phyloP scores from a whole-genome alignment of 2,888 invertebrate species.

The Cosmopolites sordidus region DNA sequence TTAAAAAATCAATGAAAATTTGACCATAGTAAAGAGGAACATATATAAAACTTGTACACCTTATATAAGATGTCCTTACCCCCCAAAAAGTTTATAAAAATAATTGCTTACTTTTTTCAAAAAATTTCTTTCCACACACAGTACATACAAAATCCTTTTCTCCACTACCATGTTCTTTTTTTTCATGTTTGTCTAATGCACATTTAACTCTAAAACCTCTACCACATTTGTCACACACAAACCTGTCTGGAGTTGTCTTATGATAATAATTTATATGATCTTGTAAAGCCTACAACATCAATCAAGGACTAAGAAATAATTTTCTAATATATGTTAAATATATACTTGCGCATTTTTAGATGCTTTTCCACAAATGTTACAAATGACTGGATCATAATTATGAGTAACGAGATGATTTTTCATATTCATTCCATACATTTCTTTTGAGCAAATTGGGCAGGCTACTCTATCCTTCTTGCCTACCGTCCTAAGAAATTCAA shows the following conservation, averaged over 20 bases:
- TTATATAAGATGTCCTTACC: too few species aligned
- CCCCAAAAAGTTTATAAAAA: too few species aligned
- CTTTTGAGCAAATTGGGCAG: constrained; percentile 37
- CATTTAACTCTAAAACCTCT: constrained; percentile 36
- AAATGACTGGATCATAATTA: constrained; percentile 36
- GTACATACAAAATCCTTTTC: constrained; percentile 34
- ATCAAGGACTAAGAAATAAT: not conserved
- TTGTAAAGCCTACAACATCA: constrained; percentile 22
- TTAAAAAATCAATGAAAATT: too few species aligned
- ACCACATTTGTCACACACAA: constrained; percentile 40
- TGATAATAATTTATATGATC: constrained; percentile 41
- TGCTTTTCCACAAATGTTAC: constrained; percentile 39
- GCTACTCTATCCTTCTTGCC: constrained; percentile 15
- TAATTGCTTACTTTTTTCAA: constrained; percentile 16
- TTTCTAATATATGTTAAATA: not conserved
- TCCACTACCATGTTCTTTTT: constrained; percentile 37
- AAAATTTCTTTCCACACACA: constrained; percentile 31
- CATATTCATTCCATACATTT: constrained; percentile 37
- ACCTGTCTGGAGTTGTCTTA: constrained; percentile 34
- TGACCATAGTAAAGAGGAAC: too few species aligned
- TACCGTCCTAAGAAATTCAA: constrained; percentile 17
- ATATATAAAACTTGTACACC: too few species aligned
- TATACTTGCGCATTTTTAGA: constrained; percentile 37
- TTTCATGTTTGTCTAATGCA: constrained; percentile 36
- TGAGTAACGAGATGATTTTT: constrained; percentile 39